Conservation (phyloP, 2,888 invertebrate species). For the Helobdella robusta region DNA sequence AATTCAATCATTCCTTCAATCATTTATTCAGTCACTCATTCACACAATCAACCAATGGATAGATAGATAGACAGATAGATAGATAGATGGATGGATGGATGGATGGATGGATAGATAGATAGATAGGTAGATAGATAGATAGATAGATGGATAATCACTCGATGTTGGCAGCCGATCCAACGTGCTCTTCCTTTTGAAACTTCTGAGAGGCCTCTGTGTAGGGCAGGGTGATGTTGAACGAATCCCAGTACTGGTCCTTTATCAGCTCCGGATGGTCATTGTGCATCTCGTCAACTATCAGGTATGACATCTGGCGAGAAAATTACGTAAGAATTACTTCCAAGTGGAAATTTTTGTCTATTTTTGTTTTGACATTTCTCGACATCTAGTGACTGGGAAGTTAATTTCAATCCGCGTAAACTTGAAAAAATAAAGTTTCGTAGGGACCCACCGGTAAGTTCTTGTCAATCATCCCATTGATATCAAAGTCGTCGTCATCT, state of each 20-base stretch:
- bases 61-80: too few species aligned
- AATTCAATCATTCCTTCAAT: too few species aligned
- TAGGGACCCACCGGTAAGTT: conserved; percentile 35
- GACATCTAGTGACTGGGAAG: too few species aligned
- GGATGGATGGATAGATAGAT: not conserved
- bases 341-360: too few species aligned
- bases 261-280: conserved; percentile 79
- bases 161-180: conserved; percentile 57
- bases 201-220: conserved; percentile 67
- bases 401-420: too few species aligned
- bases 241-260: conserved; percentile 63
- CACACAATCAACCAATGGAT: too few species aligned
- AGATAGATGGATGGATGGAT: not conserved
- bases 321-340: too few species aligned
- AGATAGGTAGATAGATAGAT: not conserved
- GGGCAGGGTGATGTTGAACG: conserved; percentile 42
- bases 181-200: conserved; percentile 70
- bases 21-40: too few species aligned
- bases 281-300: conserved; percentile 89
- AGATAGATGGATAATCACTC: too few species aligned
- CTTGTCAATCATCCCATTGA: conserved; percentile 37
- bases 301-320: conserved; percentile 64
- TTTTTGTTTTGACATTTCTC: too few species aligned
- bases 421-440: too few species aligned
- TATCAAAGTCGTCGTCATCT: conserved; percentile 49